A percentile compares a stretch with the other conserved stretches of the same genome.
Evolutionary conservation across 2,113 vertebrate species (phyloP).

Genomic region (Nematolebias whitei): DNA sequence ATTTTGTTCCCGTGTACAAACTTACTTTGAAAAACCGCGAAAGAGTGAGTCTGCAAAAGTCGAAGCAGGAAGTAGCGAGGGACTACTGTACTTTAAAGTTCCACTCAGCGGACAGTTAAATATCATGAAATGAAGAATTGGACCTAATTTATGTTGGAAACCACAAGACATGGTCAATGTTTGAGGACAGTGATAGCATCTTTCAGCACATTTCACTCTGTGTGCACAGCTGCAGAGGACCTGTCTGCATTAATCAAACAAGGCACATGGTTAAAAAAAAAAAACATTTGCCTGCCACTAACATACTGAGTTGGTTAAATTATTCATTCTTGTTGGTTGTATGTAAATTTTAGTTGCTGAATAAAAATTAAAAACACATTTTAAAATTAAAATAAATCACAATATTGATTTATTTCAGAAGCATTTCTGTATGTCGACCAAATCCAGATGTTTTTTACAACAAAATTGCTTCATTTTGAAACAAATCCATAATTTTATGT

Average conservation of each 20-base stretch:
- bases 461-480: neutral
- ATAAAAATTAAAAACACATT: too few relatives aligned
- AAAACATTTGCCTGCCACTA: too few relatives aligned
- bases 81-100: too few relatives aligned
- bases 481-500: neutral
- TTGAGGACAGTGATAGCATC: neutral
- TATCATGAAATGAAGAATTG: neutral
- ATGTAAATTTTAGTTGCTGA: too few relatives aligned
- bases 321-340: too few relatives aligned
- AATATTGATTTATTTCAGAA: neutral
- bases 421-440: neutral
- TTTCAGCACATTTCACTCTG: neutral
- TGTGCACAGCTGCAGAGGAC: neutral
- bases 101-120: conserved; percentile 1
- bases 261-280: neutral
- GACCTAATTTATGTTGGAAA: neutral
- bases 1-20: too few relatives aligned
- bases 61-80: too few relatives aligned
- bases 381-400: too few relatives aligned
- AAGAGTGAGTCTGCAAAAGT: too few relatives aligned
- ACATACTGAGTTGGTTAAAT: too few relatives aligned
- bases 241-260: neutral
- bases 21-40: too few relatives aligned
- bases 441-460: neutral
- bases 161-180: neutral